Base-by-base conservation (phyloP, 2,797 vertebrate genomes). In the Nannoperca australis region DNA sequence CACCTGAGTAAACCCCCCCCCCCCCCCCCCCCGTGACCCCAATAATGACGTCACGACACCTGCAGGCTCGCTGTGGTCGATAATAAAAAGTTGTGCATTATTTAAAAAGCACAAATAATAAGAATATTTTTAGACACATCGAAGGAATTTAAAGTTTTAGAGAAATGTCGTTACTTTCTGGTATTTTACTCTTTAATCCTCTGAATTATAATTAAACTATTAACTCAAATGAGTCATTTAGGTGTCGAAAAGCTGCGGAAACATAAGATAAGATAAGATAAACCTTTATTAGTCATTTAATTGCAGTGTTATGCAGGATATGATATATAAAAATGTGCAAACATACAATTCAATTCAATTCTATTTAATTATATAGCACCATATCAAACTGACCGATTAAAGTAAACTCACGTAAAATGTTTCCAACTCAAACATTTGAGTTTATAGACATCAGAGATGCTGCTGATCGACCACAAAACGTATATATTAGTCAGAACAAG, bases 1-100 rank as follows among this genome's bases (percentile, higher is more conserved):
- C 36, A 36, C 84, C 71, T 55, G 75, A 71, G 80, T 27, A 4
- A 32, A 0, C 83, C 53, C 81, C 84, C 61, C 55, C 74, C 3
- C 83, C 53, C 81, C 84, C 61, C 55, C 74, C 40, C 61, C 61
- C 3, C 56, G 73, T 89, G 87, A 89, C 88, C 86, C 70, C 76
- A 0, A 10, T 1, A 1, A 17, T 85, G 73, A 91, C 84, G 72
- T 61, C 78, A 74, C 0, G 54, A 63, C 18, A 12, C n/a, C 15
- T 2, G 18, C 44, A 17, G 0, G 3, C 14, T 12, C 6, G 24
- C 1, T 0, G 51, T 2, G 1, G 4, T 13, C 4, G 20, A 12
- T 18, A 1, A 24, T 27, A 53, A 54, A 13, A 59, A 59, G 4
- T 20, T 6, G 18, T 12, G 1, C 1, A 12, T 34, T 1, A 20